Percentiles rank a stretch among this genome's conserved stretches.
Conservation (phyloP, 2,113 vertebrate species). For the Alethe castanea region DNA sequence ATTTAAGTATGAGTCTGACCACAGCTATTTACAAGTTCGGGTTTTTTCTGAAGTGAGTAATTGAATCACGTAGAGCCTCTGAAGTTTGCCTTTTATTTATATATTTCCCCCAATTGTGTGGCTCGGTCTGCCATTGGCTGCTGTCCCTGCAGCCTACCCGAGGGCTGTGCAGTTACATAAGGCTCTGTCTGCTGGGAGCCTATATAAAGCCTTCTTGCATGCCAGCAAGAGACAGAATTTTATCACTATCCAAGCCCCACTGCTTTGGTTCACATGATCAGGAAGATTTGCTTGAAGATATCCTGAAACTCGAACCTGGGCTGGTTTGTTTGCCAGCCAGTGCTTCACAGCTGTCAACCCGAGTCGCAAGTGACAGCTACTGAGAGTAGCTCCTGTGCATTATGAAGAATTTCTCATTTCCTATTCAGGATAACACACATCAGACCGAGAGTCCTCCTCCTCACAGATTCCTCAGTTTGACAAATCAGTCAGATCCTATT, state of each 20-base stretch:
- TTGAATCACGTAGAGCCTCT: slow-evolving; percentile 19
- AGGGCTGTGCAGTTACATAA: slow-evolving; percentile 62
- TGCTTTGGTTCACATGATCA: background rate
- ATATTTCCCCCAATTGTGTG: slow-evolving; percentile 49
- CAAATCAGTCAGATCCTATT: slow-evolving; percentile 49
- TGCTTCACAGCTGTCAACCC: slow-evolving; percentile 33
- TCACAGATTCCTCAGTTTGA: slow-evolving; percentile 43
- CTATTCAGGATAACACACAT: slow-evolving; percentile 32
- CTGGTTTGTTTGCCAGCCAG: slow-evolving; percentile 6
- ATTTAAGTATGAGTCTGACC: background rate
- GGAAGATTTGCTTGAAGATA: slow-evolving; percentile 25
- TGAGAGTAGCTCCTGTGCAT: slow-evolving; percentile 9
- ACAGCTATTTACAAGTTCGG: slow-evolving; percentile 35
- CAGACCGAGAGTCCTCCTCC: slow-evolving; percentile 14
- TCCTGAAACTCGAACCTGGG: background rate
- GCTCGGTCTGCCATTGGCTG: slow-evolving; percentile 48
- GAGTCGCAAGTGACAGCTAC: slow-evolving; percentile 16
- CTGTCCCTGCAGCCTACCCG: slow-evolving; percentile 36
- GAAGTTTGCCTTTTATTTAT: slow-evolving; percentile 64
- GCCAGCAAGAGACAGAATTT: slow-evolving; percentile 33
- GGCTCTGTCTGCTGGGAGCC: slow-evolving; percentile 44
- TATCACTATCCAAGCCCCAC: background rate
- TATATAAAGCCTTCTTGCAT: slow-evolving; percentile 49
- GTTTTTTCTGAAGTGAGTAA: slow-evolving; percentile 35
- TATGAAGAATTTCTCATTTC: slow-evolving; percentile 70